Percentiles rank a stretch among this genome's conserved stretches.
Evolutionary conservation across 2,113 vertebrate species (phyloP).

Genomic region (Tupaia chinensis): DNA sequence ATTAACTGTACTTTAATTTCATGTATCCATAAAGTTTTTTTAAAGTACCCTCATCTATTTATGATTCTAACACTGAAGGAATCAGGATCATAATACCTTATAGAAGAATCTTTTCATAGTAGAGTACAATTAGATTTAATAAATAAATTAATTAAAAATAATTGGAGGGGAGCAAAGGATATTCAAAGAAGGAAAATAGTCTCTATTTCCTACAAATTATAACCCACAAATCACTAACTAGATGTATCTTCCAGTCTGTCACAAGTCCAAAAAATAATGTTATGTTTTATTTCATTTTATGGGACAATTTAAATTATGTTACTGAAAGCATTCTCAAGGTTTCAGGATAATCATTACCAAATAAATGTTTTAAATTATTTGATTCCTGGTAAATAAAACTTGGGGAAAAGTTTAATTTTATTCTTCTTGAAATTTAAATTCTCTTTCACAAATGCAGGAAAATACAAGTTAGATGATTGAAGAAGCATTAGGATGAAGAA

Average conservation of each 20-base stretch:
- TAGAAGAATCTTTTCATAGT: background rate
- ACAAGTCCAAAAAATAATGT: slow-evolving; percentile 27
- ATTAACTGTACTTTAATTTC: no score
- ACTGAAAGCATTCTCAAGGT: slow-evolving; percentile 27
- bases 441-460: background rate
- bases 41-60: background rate
- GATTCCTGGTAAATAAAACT: slow-evolving; percentile 41
- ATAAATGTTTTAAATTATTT: slow-evolving; percentile 59
- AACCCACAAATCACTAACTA: background rate
- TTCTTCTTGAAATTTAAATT: slow-evolving; percentile 50
- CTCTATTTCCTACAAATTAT: slow-evolving; percentile 37
- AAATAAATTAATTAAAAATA: background rate
- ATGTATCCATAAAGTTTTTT: no score
- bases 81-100: background rate
- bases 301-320: slow-evolving; percentile 45
- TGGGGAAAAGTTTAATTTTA: slow-evolving; percentile 50
- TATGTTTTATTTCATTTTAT: slow-evolving; percentile 10
- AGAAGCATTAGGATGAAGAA: slow-evolving; percentile 8
- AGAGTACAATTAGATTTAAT: slow-evolving; percentile 13
- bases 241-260: background rate
- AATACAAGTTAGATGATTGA: background rate
- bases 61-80: slow-evolving; percentile 56
- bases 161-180: background rate
- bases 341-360: slow-evolving; percentile 12
- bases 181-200: slow-evolving; percentile 26